phyloP scores from a whole-genome alignment of 2,113 vertebrate genomes.

The Xiphias gladius region DNA sequence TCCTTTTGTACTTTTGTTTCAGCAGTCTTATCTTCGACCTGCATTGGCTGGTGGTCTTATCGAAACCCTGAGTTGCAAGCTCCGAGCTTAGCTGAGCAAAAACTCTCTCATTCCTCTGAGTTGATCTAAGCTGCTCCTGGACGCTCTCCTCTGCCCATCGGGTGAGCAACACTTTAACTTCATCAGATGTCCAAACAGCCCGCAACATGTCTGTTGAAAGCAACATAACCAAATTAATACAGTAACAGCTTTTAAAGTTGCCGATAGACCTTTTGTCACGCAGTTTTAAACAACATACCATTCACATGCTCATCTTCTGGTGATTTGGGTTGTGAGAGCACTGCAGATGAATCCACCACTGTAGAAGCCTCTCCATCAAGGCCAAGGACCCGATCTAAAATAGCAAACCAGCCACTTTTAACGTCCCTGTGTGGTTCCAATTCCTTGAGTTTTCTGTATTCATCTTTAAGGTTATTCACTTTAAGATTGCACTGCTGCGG shows the following conservation, averaged over 20 bases:
- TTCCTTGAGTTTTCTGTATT: constrained; percentile 34
- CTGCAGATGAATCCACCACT: constrained; percentile 9
- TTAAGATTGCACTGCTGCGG: constrained; percentile 32
- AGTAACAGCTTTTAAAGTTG: not conserved
- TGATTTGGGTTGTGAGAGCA: not conserved
- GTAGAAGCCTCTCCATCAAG: not conserved
- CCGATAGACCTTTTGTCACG: not conserved
- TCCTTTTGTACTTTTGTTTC: constrained; percentile 27
- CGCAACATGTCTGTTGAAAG: constrained; percentile 6
- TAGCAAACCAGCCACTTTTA: constrained; percentile 43
- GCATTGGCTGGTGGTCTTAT: constrained; percentile 52
- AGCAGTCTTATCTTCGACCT: constrained; percentile 35
- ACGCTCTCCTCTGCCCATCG: constrained; percentile 29
- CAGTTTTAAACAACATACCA: constrained; percentile 15
- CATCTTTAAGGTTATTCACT: constrained; percentile 42
- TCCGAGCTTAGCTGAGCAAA: constrained; percentile 49
- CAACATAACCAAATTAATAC: not conserved
- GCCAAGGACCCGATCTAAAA: constrained; percentile 40
- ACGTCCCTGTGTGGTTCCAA: not conserved
- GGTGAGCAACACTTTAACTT: constrained; percentile 41
- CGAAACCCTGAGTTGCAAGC: constrained; percentile 52
- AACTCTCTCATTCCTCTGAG: constrained; percentile 12
- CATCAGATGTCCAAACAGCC: constrained; percentile 44
- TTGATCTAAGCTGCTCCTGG: constrained; percentile 31
- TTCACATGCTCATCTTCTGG: not conserved